Conservation (phyloP, 2,797 vertebrate genomes). For the Tokudaia tokunoshimensis region DNA sequence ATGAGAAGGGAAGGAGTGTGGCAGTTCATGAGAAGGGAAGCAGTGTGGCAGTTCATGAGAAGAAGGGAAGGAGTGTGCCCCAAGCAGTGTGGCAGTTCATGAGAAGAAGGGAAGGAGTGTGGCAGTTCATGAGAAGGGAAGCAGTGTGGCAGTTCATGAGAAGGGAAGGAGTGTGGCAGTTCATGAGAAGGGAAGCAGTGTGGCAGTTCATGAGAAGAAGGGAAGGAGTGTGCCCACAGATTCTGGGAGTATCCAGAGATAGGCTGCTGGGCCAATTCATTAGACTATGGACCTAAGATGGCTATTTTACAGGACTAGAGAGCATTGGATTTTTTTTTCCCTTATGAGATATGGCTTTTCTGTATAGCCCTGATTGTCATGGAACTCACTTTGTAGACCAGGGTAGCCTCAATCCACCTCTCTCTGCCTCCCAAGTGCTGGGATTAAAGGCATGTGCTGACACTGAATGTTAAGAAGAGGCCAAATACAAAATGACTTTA, state of each 20-base stretch:
- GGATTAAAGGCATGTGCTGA: neutral
- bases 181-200: too few relatives aligned
- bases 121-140: too few relatives aligned
- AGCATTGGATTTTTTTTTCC: neutral
- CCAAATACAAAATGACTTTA: slow-evolving; percentile 10
- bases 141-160: too few relatives aligned
- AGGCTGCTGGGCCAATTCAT: neutral
- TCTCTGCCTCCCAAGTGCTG: neutral
- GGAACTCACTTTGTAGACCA: neutral
- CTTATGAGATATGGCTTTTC: neutral
- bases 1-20: too few relatives aligned
- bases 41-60: too few relatives aligned
- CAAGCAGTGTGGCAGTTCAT: too few relatives aligned
- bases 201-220: too few relatives aligned
- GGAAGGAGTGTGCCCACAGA: accelerated
- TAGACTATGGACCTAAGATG: slow-evolving; percentile 38
- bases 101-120: too few relatives aligned
- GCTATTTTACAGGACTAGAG: neutral
- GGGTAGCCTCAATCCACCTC: neutral
- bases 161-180: too few relatives aligned
- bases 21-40: too few relatives aligned
- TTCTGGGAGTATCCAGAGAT: neutral
- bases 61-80: too few relatives aligned
- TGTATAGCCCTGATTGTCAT: neutral
- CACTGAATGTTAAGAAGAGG: neutral